Base-by-base conservation (phyloP, 2,797 vertebrate genomes). In the Ispidina lecontei region DNA sequence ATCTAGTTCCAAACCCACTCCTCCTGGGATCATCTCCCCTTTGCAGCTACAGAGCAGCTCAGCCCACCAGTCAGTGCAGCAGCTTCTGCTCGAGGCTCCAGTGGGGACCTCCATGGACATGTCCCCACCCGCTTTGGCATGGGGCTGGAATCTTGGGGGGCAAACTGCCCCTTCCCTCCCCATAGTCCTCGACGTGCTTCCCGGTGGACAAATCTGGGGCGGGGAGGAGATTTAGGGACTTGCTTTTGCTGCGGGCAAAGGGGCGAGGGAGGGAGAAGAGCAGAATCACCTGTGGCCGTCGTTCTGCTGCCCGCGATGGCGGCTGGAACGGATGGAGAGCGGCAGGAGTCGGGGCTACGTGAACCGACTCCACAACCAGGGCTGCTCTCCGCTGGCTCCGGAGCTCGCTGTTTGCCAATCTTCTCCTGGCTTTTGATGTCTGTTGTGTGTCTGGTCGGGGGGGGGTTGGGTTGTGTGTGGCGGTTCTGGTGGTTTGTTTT, bases 391-490 rank as follows among this genome's bases (percentile, higher is more conserved):
- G 87, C 91, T 91, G 76, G 9, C 92, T 64, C 96, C 94, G 95
- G 89, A 95, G 95, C 94, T 94, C 92, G 95, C 94, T 83, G 74
- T 95, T 96, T 95, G 91, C 93, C 94, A 92, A 73, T 91, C 86
- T 91, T 91, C 86, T 67, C 59, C 6, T 68, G 91, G 60, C 84
- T 94, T 97, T 96, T 97, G 94, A 96, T 96, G 95, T 96, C 93
- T 93, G 95, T 75, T 84, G 79, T 94, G 93, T 96, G 93, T 96
- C 94, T 90, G 91, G 91, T 89, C 83, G 94, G 91, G 89, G 92
- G 89, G 11, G 23, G 33, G 23, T 23, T 33, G 37, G 37, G 37
- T 39, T 58, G 22, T 11, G 56, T 12, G 20, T 21, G 22, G 31
- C 9, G 20, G 20, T 31, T 33, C 37, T 37, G 35, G 26, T 33